Base-by-base conservation (phyloP, 2,797 vertebrate genomes). In the Moxostoma hubbsi region DNA sequence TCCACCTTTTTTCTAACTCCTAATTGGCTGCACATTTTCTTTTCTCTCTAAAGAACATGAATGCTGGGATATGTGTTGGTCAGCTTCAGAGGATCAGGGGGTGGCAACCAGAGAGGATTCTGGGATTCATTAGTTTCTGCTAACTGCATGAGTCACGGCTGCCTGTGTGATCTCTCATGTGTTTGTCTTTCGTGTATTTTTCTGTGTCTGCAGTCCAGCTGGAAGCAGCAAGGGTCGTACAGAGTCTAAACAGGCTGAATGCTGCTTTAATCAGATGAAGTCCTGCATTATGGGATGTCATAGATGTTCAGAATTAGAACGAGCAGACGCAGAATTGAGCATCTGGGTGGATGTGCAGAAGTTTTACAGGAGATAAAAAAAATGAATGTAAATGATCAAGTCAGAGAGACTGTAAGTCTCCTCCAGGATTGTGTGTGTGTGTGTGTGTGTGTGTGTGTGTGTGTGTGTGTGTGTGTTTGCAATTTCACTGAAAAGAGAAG, bases 41-140 rank as follows among this genome's bases (percentile, higher is more conserved):
- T 45, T 8, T 72, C 68, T 72, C 73, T 76, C 51, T 63, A 71
- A 59, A n/a, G 75, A 58, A 71, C 12, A 43, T 73, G 43, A 72
- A 87, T 75, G 65, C 67, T 0, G 71, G 69, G 43, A 85, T 75
- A 85, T 76, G 71, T 77, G 75, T 81, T 81, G 80, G 83, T 77
- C 73, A 77, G 83, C 79, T 61, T 76, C 64, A 51, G 54, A 66
- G 54, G 82, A 84, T 82, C 81, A 78, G 50, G 81, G 83, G 86
- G 90, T 67, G 86, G 85, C 79, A 83, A 83, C 63, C 59, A 43
- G 72, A 79, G 85, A 84, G 85, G 84, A 90, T 87, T 90, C 82
- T 89, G 86, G 88, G 88, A 90, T 90, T 92, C 91, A 92, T 93
- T 93, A 91, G 86, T 86, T 89, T 86, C 83, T 82, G 86, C 88